Evolutionary conservation across 1,140 invertebrate species (phyloP), one percentile per base, ranked within the genome.

Genomic region (Rhizoglyphus robini): DNA sequence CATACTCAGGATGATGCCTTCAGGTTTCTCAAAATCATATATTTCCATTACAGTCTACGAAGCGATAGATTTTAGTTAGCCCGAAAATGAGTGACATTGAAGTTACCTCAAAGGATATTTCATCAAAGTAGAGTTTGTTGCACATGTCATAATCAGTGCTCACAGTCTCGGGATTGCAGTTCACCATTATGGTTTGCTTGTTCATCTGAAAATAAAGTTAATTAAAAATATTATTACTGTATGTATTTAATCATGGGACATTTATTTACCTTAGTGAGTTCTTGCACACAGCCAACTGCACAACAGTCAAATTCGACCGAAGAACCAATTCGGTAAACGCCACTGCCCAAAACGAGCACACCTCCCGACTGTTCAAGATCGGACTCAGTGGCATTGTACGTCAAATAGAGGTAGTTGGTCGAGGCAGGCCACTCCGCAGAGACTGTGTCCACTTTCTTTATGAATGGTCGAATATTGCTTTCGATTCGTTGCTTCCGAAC

Each of bases 281-380:
- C 92, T 63, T 87, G 79, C 31, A 99, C 81, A 75, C 95, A 99
- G 31, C 93, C 90, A 11, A 99, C 96, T 46, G 95, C 94, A 76
- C 96, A 99, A 88, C 94, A 99, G 78, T 99, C 96, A 77, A 99
- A 99, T 78, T 99, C 96, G 1, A 99, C 96, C 1, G 93, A 97
- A 72, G 91, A 96, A 3, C 96, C 96, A 69, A 99, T 99, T 64
- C 96, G 81, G 74, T 99, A 99, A 0, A 99, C 96, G 1, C 96
- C 96, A 20, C 95, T 99, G 18, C 96, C 83, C 36, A 83, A 71
- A 3, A 82, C 82, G 74, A 83, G 77, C 32, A 78, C 74, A 49
- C 59, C 59, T 15, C 57, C 47, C 8, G 59, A 57, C 13, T 49
- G 34, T 4, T 1, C 30, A 31, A 20, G 2, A 51, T 99, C 96